Conservation (phyloP, 2,888 invertebrate genomes). For the Amiota mariae region DNA sequence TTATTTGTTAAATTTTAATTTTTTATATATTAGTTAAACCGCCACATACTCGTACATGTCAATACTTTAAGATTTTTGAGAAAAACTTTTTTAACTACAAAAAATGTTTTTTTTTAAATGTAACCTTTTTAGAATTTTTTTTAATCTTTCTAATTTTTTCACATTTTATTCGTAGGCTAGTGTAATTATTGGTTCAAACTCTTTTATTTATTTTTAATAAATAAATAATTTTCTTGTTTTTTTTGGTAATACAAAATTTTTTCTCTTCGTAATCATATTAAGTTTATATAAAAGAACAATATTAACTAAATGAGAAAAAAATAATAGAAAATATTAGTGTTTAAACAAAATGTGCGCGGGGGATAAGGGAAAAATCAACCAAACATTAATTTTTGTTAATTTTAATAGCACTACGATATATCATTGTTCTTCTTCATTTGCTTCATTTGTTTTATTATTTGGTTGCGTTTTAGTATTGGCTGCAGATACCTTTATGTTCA, state of each 20-base stretch:
- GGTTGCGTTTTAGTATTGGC: neutral
- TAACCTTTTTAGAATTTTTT: no score
- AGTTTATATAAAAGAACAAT: neutral
- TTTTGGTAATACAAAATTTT: no score
- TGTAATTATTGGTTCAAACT: no score
- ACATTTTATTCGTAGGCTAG: no score
- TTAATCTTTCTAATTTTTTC: no score
- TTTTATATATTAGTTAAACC: no score
- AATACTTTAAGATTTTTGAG: no score
- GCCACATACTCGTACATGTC: no score
- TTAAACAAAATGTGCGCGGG: neutral
- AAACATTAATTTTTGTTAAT: constrained; percentile 28
- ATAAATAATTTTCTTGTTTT: neutral
- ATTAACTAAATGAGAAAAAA: neutral
- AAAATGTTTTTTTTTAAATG: no score
- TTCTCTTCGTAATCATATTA: neutral
- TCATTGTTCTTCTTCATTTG: constrained; percentile 17
- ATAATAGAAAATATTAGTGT: neutral
- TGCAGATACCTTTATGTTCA: neutral
- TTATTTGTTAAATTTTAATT: neutral
- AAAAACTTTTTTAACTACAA: no score
- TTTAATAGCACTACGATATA: constrained; percentile 24
- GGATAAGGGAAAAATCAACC: neutral
- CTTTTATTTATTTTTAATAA: no score
- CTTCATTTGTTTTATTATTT: neutral